Conservation (phyloP, 2,113 vertebrate species). For the Stictonetta naevosa region DNA sequence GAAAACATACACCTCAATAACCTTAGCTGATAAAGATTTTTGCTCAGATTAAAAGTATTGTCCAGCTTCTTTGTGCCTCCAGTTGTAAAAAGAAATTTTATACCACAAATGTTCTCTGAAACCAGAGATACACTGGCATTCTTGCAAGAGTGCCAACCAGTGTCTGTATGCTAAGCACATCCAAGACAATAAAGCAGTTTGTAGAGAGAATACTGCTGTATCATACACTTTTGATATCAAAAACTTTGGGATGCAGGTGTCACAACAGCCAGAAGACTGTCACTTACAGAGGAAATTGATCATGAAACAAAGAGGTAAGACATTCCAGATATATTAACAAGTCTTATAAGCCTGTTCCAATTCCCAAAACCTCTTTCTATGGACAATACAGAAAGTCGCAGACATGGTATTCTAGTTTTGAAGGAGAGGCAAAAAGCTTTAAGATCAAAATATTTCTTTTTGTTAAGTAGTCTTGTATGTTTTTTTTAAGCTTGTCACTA, state of each 20-base stretch:
- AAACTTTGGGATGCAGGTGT: neutral
- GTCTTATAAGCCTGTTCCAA: neutral
- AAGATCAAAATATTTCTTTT: neutral
- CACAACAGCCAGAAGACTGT: neutral
- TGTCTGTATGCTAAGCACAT: neutral
- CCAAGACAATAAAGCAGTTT: neutral
- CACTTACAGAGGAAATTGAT: neutral
- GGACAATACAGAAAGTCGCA: neutral
- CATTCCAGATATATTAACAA: neutral
- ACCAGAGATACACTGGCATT: neutral
- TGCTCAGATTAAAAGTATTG: neutral
- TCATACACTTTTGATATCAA: neutral
- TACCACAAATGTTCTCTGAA: neutral
- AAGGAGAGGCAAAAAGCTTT: neutral
- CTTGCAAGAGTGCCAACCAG: neutral
- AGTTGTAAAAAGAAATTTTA: neutral
- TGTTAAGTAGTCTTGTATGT: neutral
- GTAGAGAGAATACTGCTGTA: neutral
- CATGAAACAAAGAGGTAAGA: neutral
- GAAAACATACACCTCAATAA: neutral
- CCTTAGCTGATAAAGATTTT: neutral
- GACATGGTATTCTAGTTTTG: neutral
- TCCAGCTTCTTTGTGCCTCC: neutral
- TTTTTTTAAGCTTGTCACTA: neutral
- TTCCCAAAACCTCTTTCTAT: neutral